These are phyloP conservation scores for Cynaeus angustus DNA, from an alignment of 2,888 invertebrate genomes.

Conservation along the genomic window DNA sequence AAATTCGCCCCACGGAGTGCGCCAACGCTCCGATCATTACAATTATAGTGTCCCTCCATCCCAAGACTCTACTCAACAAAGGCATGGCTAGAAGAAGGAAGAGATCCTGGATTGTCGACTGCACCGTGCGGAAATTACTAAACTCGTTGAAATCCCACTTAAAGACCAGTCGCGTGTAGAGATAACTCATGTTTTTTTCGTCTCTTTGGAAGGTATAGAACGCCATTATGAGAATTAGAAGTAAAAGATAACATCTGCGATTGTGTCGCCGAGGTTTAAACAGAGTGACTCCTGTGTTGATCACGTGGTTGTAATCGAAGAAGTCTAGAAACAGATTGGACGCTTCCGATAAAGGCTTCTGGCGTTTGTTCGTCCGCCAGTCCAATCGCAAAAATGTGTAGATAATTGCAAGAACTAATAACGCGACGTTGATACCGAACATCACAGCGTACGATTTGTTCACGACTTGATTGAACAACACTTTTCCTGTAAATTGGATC, in stretches of 20 bases:
- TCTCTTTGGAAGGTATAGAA: conserved; percentile 90
- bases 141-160: conserved; percentile 81
- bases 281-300: conserved; percentile 77
- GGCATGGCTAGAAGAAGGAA: conserved; percentile 83
- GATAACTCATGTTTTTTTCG: conserved; percentile 83
- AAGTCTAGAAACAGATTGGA: conserved; percentile 78
- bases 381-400: conserved; percentile 79
- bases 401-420: conserved; percentile 78
- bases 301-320: conserved; percentile 81
- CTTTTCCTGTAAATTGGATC: conserved; percentile 73
- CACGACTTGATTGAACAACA: conserved; percentile 76
- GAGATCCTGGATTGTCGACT: conserved; percentile 81
- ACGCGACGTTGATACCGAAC: conserved; percentile 81
- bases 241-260: conserved; percentile 78
- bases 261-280: conserved; percentile 76
- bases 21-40: conserved; percentile 82
- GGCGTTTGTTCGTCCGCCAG: conserved; percentile 81
- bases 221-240: conserved; percentile 84
- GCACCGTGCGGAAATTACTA: conserved; percentile 82
- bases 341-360: conserved; percentile 76
- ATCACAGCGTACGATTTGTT: conserved; percentile 81
- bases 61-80: conserved; percentile 79
- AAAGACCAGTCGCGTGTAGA: conserved; percentile 84
- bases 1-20: conserved; percentile 80
- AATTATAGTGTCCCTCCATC: conserved; percentile 82